Evolutionary conservation across 2,888 invertebrate genomes (phyloP).

Genomic region (Caenorhabditis panamensis): DNA sequence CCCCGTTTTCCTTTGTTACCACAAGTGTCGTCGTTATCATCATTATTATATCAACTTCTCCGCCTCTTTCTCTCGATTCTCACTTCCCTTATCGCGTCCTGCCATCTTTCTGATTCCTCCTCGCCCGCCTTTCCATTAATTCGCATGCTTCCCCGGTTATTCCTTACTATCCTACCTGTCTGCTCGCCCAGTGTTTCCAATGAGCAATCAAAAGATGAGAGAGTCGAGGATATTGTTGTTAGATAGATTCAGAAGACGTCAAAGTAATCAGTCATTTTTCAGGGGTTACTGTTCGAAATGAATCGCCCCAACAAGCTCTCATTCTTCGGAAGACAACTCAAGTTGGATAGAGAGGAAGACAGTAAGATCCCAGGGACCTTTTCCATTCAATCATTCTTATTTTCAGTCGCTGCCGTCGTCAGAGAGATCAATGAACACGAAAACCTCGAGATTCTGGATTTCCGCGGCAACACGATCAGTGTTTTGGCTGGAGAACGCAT

Average conservation of each 20-base stretch:
- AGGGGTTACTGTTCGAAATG: slow-evolving; percentile 45
- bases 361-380: not conserved
- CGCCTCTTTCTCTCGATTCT: not conserved
- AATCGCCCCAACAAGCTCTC: slow-evolving; percentile 19
- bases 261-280: slow-evolving; percentile 8
- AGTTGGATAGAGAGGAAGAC: slow-evolving; percentile 46
- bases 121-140: not conserved
- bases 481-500: slow-evolving; percentile 70
- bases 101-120: slow-evolving; percentile 5
- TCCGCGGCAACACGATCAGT: slow-evolving; percentile 77
- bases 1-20: not conserved
- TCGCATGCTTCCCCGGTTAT: slow-evolving; percentile 46
- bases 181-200: slow-evolving; percentile 10
- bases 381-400: not conserved
- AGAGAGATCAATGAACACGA: slow-evolving; percentile 54
- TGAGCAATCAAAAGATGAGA: not conserved
- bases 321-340: slow-evolving; percentile 33
- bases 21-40: slow-evolving; percentile 1
- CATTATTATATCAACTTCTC: slow-evolving; percentile 22
- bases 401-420: slow-evolving; percentile 67
- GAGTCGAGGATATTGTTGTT: not conserved
- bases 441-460: slow-evolving; percentile 67
- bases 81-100: slow-evolving; percentile 17
- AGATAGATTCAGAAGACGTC: not conserved
- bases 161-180: slow-evolving; percentile 45